A percentile compares a stretch with the other conserved stretches of the same genome.
These are phyloP conservation scores for Drosophila subobscura DNA, from an alignment of 1,140 invertebrate genomes.

Conservation along the genomic window DNA sequence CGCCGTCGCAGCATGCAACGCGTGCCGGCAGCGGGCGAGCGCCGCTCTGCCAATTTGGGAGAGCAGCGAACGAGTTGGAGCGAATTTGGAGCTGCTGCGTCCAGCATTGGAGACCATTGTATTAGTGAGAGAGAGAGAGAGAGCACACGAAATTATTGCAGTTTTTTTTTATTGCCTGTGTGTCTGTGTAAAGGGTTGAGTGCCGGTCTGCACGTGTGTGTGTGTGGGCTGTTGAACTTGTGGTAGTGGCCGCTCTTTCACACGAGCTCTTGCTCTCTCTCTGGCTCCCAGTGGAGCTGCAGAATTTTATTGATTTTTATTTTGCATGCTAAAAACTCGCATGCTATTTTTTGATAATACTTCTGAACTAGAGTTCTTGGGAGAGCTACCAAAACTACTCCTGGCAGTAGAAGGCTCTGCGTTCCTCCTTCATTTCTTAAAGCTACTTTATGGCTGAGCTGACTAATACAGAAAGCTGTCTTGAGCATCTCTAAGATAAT, in stretches of 20 bases:
- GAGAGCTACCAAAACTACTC: no score
- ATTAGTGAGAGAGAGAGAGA: slow-evolving; percentile 18
- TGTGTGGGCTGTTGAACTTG: slow-evolving; percentile 6
- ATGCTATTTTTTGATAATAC: slow-evolving; percentile 35
- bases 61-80: slow-evolving; percentile 38
- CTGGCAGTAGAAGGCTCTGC: no score
- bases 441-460: no score
- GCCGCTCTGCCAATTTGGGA: no score
- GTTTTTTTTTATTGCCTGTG: slow-evolving; percentile 23
- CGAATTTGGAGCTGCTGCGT: slow-evolving; percentile 25
- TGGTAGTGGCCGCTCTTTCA: slow-evolving; percentile 31
- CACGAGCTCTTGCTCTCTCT: slow-evolving; percentile 23
- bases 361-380: no score
- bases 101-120: slow-evolving; percentile 19
- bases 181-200: slow-evolving; percentile 22
- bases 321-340: slow-evolving; percentile 30
- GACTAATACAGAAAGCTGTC: no score
- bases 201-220: background rate
- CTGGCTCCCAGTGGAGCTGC: slow-evolving; percentile 5
- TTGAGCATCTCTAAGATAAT: no score
- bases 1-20: slow-evolving; percentile 9
- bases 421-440: no score
- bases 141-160: slow-evolving; percentile 28
- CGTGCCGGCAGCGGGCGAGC: slow-evolving; percentile 3
- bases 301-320: slow-evolving; percentile 66